A percentile compares a stretch with the other conserved stretches of the same genome.
phyloP scores from a whole-genome alignment of 1,140 invertebrate species.

The Neodiprion lecontei region DNA sequence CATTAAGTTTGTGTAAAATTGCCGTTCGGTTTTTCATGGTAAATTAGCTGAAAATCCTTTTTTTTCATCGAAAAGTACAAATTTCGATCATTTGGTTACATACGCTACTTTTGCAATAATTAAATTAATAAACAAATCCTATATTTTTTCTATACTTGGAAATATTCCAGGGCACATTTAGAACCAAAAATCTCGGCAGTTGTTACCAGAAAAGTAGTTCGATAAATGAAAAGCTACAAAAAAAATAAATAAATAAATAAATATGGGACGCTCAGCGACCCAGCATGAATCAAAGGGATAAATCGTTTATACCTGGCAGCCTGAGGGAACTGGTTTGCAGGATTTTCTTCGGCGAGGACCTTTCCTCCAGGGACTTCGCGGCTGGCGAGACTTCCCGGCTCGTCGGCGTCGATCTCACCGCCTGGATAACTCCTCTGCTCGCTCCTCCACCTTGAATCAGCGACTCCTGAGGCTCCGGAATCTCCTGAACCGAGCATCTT shows the following conservation, averaged over 20 bases:
- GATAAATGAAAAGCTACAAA: background rate
- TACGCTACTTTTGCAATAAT: too few species aligned
- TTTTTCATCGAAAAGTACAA: too few species aligned
- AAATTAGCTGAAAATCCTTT: too few species aligned
- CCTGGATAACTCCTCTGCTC: slow-evolving; percentile 54
- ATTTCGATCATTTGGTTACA: too few species aligned
- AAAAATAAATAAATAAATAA: background rate
- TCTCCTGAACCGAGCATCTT: slow-evolving; percentile 70
- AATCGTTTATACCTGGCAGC: slow-evolving; percentile 59
- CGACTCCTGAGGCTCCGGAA: slow-evolving; percentile 57
- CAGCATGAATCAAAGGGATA: background rate
- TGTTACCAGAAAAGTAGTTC: too few species aligned
- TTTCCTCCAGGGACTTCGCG: slow-evolving; percentile 46
- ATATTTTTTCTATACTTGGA: too few species aligned
- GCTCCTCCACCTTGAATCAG: slow-evolving; percentile 45
- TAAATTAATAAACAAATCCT: too few species aligned
- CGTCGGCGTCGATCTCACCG: slow-evolving; percentile 51
- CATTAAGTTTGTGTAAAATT: too few species aligned
- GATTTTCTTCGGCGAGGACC: slow-evolving; percentile 57
- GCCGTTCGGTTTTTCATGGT: too few species aligned
- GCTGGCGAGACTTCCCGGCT: slow-evolving; percentile 57
- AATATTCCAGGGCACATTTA: too few species aligned
- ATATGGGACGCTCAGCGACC: background rate
- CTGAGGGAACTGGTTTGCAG: slow-evolving; percentile 68
- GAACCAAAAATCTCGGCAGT: too few species aligned